Base-by-base conservation (phyloP, 1,140 invertebrate genomes). In the Bombus polaris region DNA sequence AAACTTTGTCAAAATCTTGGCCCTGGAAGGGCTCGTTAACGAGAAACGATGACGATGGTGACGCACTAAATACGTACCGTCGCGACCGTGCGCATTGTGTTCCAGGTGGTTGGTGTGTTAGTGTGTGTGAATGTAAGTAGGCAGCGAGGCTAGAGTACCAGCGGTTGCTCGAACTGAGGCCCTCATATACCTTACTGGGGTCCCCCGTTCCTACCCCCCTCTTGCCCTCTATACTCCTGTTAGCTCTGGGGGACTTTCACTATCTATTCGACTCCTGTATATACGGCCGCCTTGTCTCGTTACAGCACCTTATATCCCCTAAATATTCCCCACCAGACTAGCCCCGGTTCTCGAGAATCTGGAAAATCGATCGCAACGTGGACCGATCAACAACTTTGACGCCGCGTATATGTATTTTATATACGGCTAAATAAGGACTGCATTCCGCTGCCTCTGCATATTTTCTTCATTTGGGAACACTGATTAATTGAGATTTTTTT, bases 131-230 rank as follows among this genome's bases (percentile, higher is more conserved):
- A 92, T 94, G 90, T 93, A 94, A 94, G 93, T 93, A 93, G 93
- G 87, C 93, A 92, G 93, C 94, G 93, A 94, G 92, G 94, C 93
- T 93, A 93, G 94, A 95, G 93, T 95, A 94, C 92, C 92, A 90
- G 92, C 90, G 90, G 91, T 92, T 91, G 89, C 92, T 93, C 91
- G 85, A 91, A 93, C 93, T 91, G 93, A 92, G 94, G 94, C 94
- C 94, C 94, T 95, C 94, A 95, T 95, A 95, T 95, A 95, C 94
- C 94, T 95, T 94, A 95, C 91, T 89, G 86, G 66, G 84, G 73
- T 83, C 91, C 90, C 92, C 89, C 91, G 91, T 91, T 91, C 89
- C 91, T 91, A 81, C 90, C 90, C 89, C 81, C 88, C 83, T 83
- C 81, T 75, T 88, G 86, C 87, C 84, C 90, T 88, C 86, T 88